Evolutionary conservation across 2,888 invertebrate species (phyloP), one percentile per base, ranked within the genome.

Genomic region (Tetheella fluctuosa): DNA sequence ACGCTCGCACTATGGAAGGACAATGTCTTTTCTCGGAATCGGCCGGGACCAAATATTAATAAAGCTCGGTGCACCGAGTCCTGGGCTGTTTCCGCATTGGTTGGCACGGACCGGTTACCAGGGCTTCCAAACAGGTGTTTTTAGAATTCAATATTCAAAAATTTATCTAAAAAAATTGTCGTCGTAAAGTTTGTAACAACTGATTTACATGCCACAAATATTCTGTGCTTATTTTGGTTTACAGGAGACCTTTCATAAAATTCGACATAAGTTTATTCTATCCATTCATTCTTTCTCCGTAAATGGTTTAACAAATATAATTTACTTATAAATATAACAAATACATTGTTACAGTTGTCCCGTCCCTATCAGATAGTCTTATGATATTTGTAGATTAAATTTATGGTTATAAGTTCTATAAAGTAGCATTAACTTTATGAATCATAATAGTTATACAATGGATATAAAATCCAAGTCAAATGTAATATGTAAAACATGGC

Each of bases 11-110:
- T 71, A 76, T 74, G 70, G 79, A 83, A 84, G 88, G 84, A 89
- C 90, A 85, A 84, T 84, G 89, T 84, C 86, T 85, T 79, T 90
- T 90, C 91, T 81, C 73, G 79, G 91, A 90, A 91, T 65, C 73
- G 75, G 72, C 76, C 78, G 77, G 74, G 77, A 79, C 77, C 72
- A 81, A 87, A 89, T 85, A 81, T 85, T 84, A 83, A 86, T 72
- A 84, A 85, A 81, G 70, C 71, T 73, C 65, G 68, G 59, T 58
- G 66, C 39, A 67, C 71, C 69, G 72, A 60, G 65, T 70, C 68
- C 69, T 79, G 75, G 20, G 20, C 37, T 65, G 80, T 86, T 87
- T 86, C 84, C 82, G 84, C 79, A 74, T 79, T 72, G 67, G 68
- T 59, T 65, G 59, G 42, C 57, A 48, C 48, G 20, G 48, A 48